These are phyloP conservation scores for Phoxinus phoxinus DNA, from an alignment of 2,113 vertebrate species.

Conservation along the genomic window DNA sequence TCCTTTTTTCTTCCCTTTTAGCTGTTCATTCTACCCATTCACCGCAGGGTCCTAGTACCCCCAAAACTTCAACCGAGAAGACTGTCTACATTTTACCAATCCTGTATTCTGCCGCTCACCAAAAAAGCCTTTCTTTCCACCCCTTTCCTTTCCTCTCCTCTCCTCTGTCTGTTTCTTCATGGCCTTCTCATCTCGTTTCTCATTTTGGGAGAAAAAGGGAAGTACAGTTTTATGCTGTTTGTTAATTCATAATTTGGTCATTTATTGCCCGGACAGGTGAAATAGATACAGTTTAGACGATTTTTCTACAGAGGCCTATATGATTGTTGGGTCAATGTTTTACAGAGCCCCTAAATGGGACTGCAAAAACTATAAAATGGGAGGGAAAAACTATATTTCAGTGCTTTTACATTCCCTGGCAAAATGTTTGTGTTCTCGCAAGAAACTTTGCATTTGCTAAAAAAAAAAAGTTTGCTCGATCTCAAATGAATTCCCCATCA, in stretches of 20 bases:
- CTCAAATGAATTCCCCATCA: no score
- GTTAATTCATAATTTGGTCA: background rate
- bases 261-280: conserved; percentile 2
- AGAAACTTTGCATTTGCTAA: background rate
- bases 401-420: background rate
- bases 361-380: background rate
- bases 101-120: conserved; percentile 54
- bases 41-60: conserved; percentile 38
- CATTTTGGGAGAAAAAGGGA: conserved; percentile 98
- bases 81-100: conserved; percentile 12
- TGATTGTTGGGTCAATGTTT: background rate
- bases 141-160: conserved; percentile 1
- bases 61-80: conserved; percentile 59
- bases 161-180: conserved; percentile 71
- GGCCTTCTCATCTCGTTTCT: conserved; percentile 95
- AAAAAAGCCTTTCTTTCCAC: conserved; percentile 47
- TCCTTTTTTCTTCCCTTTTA: conserved; percentile 14
- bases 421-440: background rate
- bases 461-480: no score
- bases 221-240: conserved; percentile 75
- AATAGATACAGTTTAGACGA: background rate
- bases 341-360: background rate
- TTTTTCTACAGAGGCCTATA: background rate
- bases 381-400: background rate
- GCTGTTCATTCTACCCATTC: conserved; percentile 1